These are phyloP conservation scores for Zoanthus solanderi DNA, from an alignment of 92 coral and sea anemone species.

Conservation along the genomic window DNA sequence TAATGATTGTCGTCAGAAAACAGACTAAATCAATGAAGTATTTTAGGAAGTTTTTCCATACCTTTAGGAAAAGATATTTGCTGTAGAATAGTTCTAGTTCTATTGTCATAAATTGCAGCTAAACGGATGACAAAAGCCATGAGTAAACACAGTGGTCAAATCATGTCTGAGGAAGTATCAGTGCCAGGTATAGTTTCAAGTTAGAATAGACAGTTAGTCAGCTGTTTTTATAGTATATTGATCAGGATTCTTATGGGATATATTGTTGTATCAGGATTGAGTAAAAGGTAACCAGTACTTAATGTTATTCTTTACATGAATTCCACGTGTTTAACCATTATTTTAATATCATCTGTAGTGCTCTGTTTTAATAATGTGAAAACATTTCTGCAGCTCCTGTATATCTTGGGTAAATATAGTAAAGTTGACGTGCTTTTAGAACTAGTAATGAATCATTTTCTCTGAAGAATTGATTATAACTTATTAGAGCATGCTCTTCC, in stretches of 20 bases:
- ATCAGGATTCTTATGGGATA: background rate
- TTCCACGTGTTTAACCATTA: background rate
- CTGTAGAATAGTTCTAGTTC: background rate
- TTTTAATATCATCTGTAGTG: background rate
- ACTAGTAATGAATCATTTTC: background rate
- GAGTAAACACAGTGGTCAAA: slow-evolving; percentile 50
- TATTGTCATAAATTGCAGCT: slow-evolving; percentile 53
- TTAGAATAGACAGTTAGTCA: slow-evolving; percentile 3
- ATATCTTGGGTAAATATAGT: background rate
- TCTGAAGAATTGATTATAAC: too few species aligned
- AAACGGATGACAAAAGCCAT: slow-evolving; percentile 73
- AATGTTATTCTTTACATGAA: background rate
- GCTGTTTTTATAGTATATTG: background rate
- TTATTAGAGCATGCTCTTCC: too few species aligned
- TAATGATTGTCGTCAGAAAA: too few species aligned
- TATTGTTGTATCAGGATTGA: background rate
- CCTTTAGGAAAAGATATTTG: background rate
- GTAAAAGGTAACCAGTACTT: background rate
- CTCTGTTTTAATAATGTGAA: background rate
- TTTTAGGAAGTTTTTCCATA: background rate
- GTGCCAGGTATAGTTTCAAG: slow-evolving; percentile 20
- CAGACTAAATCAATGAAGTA: background rate
- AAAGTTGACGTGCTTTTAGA: background rate
- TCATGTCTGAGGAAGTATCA: slow-evolving; percentile 15
- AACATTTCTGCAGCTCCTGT: background rate